Percentiles rank a stretch among this genome's conserved stretches.
Evolutionary conservation across 2,113 vertebrate species (phyloP).

Genomic region (Thunnus maccoyii): DNA sequence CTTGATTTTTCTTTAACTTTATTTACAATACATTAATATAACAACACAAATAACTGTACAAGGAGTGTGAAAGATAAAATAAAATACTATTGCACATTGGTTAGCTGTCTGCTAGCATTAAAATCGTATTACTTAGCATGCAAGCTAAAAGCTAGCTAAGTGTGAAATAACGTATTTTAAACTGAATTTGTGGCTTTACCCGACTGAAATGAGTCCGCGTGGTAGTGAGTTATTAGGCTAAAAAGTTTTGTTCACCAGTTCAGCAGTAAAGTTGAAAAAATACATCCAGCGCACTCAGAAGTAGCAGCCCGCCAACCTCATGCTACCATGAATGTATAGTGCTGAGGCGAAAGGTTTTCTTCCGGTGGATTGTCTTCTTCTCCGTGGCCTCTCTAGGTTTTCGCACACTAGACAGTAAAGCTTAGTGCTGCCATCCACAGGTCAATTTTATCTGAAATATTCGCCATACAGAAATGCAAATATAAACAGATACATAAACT

Average conservation of each 20-base stretch:
- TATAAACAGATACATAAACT: not conserved
- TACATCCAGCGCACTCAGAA: not conserved
- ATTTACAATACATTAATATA: too few species aligned
- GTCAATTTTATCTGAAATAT: not conserved
- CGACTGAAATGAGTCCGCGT: constrained; percentile 17
- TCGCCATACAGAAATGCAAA: not conserved
- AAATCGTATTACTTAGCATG: constrained; percentile 36
- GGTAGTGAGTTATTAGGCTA: not conserved
- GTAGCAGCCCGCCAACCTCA: constrained; percentile 80
- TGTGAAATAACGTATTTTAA: constrained; percentile 8
- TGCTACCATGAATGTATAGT: constrained; percentile 28
- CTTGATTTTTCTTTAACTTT: too few species aligned
- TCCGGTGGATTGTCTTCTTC: constrained; percentile 59
- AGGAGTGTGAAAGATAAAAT: too few species aligned
- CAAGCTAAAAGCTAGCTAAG: constrained; percentile 53
- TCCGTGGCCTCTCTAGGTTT: constrained; percentile 8
- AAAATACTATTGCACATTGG: not conserved
- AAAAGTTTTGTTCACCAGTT: not conserved
- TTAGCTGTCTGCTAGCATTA: constrained; percentile 43
- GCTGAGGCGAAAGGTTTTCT: constrained; percentile 14
- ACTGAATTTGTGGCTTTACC: constrained; percentile 45
- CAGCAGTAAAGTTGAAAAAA: constrained; percentile 28
- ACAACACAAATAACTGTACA: too few species aligned
- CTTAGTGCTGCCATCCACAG: constrained; percentile 37
- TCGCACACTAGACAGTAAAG: fast-evolving